Base-by-base conservation (phyloP, 2,797 vertebrate species). In the Silurus lanzhouensis region DNA sequence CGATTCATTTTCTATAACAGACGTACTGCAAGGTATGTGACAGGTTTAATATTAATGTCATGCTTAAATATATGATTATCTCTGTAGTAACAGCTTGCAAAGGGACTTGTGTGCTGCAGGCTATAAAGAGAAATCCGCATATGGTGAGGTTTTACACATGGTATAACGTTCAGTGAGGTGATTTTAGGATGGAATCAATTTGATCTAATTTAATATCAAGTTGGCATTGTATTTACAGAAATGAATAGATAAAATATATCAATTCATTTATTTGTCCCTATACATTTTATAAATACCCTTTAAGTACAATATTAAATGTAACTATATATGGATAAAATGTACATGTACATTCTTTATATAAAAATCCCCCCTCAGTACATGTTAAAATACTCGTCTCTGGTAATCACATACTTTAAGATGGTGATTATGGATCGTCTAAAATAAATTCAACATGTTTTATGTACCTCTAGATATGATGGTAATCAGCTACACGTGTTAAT, bases 401-500 rank as follows among this genome's bases (percentile, higher is more conserved):
- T 7, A 25, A 25, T 48, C 12, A 52, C 46, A 52, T 70, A 12
- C 66, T 31, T 17, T 68, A 55, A 55, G 25, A 74, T 6, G 2
- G 6, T 25, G 13, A 75, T 48, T 55, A 52, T 46, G 17, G 20
- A 72, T 72, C 6, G 25, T 74, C 12, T 55, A 5, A 13, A 75
- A 25, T 25, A 17, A 6, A 74, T 14, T 19, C 6, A 77, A 77
- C 7, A 60, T 6, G 4, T 20, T 22, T 38, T 20, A 20, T 60
- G 27, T 17, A 38, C 75, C 58, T 19, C 25, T 27, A 76, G n/a
- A 19, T 57, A 31, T 12, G 25, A 58, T 38, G 25, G 74, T 19
- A 77, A 58, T 77, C 27, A 58, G 75, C 55, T 38, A 2, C 55
- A 77, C 58, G 55, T 77, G 75, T 77, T 77, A 19, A 76, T 76